These are phyloP conservation scores for Montipora sp. DNA, from an alignment of 64 coral and sea anemone species.

Conservation along the genomic window DNA sequence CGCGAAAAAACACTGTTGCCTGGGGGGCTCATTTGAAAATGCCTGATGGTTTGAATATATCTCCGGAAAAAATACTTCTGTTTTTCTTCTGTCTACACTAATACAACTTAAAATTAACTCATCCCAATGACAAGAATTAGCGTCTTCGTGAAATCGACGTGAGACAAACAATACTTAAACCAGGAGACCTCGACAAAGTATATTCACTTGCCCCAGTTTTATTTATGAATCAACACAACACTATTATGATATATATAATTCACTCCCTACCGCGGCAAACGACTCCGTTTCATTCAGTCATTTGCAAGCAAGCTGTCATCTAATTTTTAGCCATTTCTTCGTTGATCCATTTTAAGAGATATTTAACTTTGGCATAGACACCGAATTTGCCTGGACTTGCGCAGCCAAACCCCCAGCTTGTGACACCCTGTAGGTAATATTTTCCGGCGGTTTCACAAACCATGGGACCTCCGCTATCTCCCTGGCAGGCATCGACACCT, in stretches of 20 bases:
- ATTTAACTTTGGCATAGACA: constrained; percentile 68
- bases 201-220: neutral
- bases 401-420: constrained; percentile 60
- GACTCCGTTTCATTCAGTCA: neutral
- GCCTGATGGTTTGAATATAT: too few relatives aligned
- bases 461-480: constrained; percentile 43
- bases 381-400: constrained; percentile 60
- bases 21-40: too few relatives aligned
- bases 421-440: constrained; percentile 47
- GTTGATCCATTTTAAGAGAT: constrained; percentile 20
- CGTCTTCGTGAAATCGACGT: too few relatives aligned
- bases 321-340: constrained; percentile 12
- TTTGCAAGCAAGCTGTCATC: neutral
- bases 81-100: too few relatives aligned
- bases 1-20: too few relatives aligned
- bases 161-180: too few relatives aligned
- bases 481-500: constrained; percentile 62
- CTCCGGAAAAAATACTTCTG: too few relatives aligned
- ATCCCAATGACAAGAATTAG: too few relatives aligned
- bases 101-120: too few relatives aligned
- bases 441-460: constrained; percentile 28
- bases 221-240: neutral
- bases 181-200: neutral
- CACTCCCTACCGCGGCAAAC: neutral
- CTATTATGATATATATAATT: neutral